Conservation (phyloP, 2,797 vertebrate species). For the Poeciliopsis gracilis region DNA sequence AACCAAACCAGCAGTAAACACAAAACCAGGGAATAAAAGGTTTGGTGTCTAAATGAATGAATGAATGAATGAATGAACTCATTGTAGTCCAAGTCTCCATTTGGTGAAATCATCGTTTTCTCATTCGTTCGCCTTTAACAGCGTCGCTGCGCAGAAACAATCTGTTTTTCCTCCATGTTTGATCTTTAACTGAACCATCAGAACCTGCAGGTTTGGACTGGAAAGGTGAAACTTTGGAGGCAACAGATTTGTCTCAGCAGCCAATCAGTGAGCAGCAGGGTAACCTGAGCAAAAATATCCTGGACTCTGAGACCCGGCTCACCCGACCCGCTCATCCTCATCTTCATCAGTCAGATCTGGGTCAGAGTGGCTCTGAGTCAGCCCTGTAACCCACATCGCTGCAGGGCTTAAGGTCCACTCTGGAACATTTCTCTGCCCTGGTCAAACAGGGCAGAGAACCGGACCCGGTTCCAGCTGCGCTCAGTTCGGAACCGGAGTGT, state of each 20-base stretch:
- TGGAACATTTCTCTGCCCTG: background rate
- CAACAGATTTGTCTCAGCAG: background rate
- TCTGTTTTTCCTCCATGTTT: background rate
- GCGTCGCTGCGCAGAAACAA: no score
- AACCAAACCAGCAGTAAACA: background rate
- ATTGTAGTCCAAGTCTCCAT: no score
- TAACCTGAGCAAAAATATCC: slow-evolving; percentile 24
- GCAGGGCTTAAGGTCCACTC: slow-evolving; percentile 4
- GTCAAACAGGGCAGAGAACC: no score
- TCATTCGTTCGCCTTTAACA: no score
- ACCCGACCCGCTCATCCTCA: slow-evolving; percentile 44
- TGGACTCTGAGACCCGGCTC: slow-evolving; percentile 1
- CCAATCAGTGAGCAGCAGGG: background rate
- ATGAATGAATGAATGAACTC: no score
- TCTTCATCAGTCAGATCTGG: slow-evolving; percentile 41
- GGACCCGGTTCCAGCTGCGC: no score
- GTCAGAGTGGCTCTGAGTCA: slow-evolving; percentile 23
- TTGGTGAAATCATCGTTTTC: no score
- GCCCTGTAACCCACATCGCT: background rate
- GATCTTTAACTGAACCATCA: background rate
- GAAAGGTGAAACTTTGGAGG: background rate
- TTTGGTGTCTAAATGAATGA: background rate
- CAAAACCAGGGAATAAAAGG: background rate
- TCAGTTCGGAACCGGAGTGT: background rate
- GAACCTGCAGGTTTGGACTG: background rate